A percentile compares a stretch with the other conserved stretches of the same genome.
Evolutionary conservation across 2,888 invertebrate species (phyloP).

Genomic region (Xestia ashworthii): DNA sequence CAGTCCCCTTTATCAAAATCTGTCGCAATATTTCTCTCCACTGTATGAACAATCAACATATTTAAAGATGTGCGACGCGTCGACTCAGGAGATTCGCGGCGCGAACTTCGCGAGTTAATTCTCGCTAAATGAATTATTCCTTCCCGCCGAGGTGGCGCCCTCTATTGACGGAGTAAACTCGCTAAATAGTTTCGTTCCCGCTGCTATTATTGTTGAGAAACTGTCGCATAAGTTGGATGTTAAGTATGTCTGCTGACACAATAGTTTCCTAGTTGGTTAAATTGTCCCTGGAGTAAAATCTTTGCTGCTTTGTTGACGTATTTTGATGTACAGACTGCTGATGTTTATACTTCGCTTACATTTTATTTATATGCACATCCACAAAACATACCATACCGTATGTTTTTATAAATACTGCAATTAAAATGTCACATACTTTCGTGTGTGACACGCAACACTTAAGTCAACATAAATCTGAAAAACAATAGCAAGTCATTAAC

Average conservation of each 20-base stretch:
- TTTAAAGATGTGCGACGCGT: slow-evolving; percentile 67
- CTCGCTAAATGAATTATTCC: slow-evolving; percentile 88
- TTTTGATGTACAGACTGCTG: slow-evolving; percentile 9
- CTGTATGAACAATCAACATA: slow-evolving; percentile 72
- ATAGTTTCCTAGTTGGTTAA: slow-evolving; percentile 72
- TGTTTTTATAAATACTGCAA: slow-evolving; percentile 1
- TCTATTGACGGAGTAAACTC: slow-evolving; percentile 88
- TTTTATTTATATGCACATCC: background rate
- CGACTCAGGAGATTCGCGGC: slow-evolving; percentile 74
- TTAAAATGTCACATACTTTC: background rate
- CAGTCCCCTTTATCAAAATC: slow-evolving; percentile 8
- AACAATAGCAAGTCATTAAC: slow-evolving; percentile 35
- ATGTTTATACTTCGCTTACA: background rate
- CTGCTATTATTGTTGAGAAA: slow-evolving; percentile 87
- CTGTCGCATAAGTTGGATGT: slow-evolving; percentile 85
- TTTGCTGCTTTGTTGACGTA: slow-evolving; percentile 51
- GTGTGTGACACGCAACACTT: slow-evolving; percentile 31
- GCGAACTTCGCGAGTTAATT: slow-evolving; percentile 82
- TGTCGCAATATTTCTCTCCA: slow-evolving; percentile 28
- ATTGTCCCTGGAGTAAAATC: slow-evolving; percentile 63
- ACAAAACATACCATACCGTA: background rate
- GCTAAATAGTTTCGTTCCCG: slow-evolving; percentile 89
- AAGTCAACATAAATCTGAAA: slow-evolving; percentile 20
- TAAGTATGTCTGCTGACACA: slow-evolving; percentile 78
- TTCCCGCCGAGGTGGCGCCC: slow-evolving; percentile 84